These are phyloP conservation scores for Abrostola triplasia DNA, from an alignment of 2,888 invertebrate genomes.

Conservation along the genomic window DNA sequence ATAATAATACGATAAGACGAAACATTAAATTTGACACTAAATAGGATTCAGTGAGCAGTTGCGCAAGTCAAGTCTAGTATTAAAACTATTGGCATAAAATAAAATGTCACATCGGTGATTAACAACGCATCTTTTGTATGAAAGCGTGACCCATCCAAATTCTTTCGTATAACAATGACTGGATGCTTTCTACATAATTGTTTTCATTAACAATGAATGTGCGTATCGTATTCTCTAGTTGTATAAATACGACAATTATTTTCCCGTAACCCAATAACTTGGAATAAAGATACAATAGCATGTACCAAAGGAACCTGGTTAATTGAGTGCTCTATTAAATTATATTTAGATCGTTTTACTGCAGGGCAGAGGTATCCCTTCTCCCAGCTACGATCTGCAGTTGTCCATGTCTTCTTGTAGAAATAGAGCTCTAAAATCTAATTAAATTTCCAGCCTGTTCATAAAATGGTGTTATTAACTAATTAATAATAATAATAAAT, in stretches of 20 bases:
- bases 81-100: not conserved
- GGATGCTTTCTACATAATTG: conserved; percentile 9
- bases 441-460: no score
- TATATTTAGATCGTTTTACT: not conserved
- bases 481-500: no score
- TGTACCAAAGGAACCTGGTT: no score
- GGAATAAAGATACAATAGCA: not conserved
- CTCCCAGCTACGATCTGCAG: no score
- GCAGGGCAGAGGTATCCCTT: no score
- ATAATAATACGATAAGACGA: no score
- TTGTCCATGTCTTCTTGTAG: no score
- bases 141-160: conserved; percentile 13
- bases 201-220: conserved; percentile 12
- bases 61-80: not conserved
- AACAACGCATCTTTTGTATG: not conserved
- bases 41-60: not conserved
- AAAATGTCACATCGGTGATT: not conserved
- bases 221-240: conserved; percentile 3
- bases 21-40: no score
- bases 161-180: conserved; percentile 13
- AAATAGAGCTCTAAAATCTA: no score
- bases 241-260: conserved; percentile 1
- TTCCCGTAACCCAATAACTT: conserved; percentile 4
- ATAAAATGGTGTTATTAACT: not conserved
- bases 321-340: no score